phyloP scores from a whole-genome alignment of 2,888 invertebrate species.

The Drosophila melanocephala region DNA sequence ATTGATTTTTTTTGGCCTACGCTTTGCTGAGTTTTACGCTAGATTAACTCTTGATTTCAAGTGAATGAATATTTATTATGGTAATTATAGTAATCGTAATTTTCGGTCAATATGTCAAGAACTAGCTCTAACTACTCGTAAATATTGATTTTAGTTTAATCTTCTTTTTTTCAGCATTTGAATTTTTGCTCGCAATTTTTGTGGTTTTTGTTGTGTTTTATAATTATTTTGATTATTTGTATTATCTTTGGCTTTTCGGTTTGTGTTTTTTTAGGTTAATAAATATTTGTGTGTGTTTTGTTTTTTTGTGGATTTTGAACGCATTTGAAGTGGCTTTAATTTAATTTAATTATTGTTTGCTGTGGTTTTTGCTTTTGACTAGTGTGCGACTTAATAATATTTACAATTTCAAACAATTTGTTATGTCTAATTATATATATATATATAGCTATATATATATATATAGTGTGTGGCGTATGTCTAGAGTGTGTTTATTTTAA shows the following conservation, averaged over 20 bases:
- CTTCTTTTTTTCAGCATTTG: neutral
- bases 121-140: slow-evolving; percentile 33
- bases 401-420: slow-evolving; percentile 77
- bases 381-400: slow-evolving; percentile 80
- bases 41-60: slow-evolving; percentile 59
- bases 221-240: slow-evolving; percentile 60
- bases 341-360: slow-evolving; percentile 65
- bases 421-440: slow-evolving; percentile 51
- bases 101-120: slow-evolving; percentile 53
- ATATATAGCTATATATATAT: slow-evolving; percentile 33
- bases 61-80: slow-evolving; percentile 41
- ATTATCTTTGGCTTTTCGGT: slow-evolving; percentile 76
- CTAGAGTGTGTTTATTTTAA: slow-evolving; percentile 41
- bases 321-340: slow-evolving; percentile 66
- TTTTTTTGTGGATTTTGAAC: slow-evolving; percentile 53
- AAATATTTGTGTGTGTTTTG: slow-evolving; percentile 45
- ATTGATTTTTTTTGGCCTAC: slow-evolving; percentile 65
- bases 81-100: slow-evolving; percentile 29
- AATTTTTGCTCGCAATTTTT: slow-evolving; percentile 41
- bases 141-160: slow-evolving; percentile 17
- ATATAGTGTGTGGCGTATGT: slow-evolving; percentile 2
- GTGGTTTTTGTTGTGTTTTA: slow-evolving; percentile 13
- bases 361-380: slow-evolving; percentile 65
- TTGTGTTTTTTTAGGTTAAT: slow-evolving; percentile 52
- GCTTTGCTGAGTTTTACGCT: slow-evolving; percentile 74